phyloP scores from a whole-genome alignment of 2,113 vertebrate species.

The Oreotrochilus melanogaster region DNA sequence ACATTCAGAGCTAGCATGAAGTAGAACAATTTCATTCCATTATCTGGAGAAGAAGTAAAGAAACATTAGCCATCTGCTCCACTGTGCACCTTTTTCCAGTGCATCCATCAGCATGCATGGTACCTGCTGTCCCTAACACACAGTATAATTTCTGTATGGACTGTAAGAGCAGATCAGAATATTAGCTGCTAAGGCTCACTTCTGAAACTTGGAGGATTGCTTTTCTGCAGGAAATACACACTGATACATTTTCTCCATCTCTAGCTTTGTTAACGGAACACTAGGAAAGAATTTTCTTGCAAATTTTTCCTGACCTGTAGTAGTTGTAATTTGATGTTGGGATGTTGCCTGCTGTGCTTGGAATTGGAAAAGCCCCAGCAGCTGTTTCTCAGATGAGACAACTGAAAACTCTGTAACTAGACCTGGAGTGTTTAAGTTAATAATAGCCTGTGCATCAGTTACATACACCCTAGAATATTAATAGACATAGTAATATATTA shows the following conservation, averaged over 20 bases:
- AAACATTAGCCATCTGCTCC: neutral
- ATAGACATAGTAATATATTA: neutral
- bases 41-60: neutral
- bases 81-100: neutral
- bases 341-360: neutral
- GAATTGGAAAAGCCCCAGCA: neutral
- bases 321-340: neutral
- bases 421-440: neutral
- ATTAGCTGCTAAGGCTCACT: neutral
- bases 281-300: neutral
- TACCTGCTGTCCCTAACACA: neutral
- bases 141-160: neutral
- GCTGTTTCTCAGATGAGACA: neutral
- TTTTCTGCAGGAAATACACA: neutral
- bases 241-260: neutral
- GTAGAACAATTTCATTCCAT: neutral
- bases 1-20: neutral
- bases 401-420: neutral
- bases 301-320: neutral
- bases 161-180: neutral
- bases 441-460: neutral
- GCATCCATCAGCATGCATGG: neutral
- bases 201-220: neutral
- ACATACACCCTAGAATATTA: neutral
- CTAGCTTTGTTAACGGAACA: neutral